Conservation (phyloP, 2,888 invertebrate species). For the Stegophylla sp. region DNA sequence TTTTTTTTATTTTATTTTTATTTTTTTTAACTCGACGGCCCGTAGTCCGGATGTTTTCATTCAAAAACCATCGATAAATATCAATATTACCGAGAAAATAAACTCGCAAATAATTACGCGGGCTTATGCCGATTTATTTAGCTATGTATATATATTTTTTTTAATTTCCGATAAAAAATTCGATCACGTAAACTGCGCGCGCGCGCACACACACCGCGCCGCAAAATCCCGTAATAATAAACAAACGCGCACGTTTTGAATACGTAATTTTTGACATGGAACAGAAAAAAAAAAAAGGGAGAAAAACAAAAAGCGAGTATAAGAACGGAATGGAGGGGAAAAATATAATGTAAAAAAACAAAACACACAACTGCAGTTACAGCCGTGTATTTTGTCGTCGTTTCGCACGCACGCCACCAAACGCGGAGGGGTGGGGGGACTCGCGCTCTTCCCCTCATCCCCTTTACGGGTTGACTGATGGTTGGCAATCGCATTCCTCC, state of each 20-base stretch:
- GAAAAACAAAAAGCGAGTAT: not conserved
- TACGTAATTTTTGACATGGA: slow-evolving; percentile 35
- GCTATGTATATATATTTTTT: slow-evolving; percentile 8
- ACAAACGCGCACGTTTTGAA: slow-evolving; percentile 49
- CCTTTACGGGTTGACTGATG: slow-evolving; percentile 41
- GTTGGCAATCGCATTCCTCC: slow-evolving; percentile 37
- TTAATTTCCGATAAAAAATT: slow-evolving; percentile 53
- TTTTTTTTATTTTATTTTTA: no score
- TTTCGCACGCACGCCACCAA: not conserved
- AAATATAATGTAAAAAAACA: not conserved
- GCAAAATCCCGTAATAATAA: slow-evolving; percentile 48
- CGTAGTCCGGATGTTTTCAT: not conserved
- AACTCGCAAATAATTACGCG: slow-evolving; percentile 29
- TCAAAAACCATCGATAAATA: not conserved
- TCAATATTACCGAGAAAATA: slow-evolving; percentile 20
- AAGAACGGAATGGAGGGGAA: not conserved
- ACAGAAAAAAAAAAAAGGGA: not conserved
- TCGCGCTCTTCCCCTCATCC: not conserved
- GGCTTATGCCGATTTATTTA: slow-evolving; percentile 3
- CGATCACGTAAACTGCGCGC: slow-evolving; percentile 23
- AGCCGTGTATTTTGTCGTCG: slow-evolving; percentile 2
- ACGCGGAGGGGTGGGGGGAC: no score
- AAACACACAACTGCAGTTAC: slow-evolving; percentile 6
- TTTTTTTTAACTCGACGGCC: no score
- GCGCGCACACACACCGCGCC: not conserved